Evolutionary conservation across 2,888 invertebrate species (phyloP).

Genomic region (Nomada fabriciana): DNA sequence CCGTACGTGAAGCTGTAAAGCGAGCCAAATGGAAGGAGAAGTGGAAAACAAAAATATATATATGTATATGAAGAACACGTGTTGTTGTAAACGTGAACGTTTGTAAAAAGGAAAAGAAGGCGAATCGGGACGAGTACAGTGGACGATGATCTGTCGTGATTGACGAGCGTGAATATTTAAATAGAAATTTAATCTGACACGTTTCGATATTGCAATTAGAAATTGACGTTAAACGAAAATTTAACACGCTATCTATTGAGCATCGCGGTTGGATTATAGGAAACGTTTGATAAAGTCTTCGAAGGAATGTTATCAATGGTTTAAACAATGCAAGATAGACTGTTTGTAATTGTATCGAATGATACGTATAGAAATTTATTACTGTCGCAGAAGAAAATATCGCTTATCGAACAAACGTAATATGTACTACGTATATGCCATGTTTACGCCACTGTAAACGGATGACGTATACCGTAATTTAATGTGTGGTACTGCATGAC

Average conservation of each 20-base stretch:
- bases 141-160: conserved; percentile 42
- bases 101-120: conserved; percentile 29
- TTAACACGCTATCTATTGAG: not conserved
- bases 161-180: not conserved
- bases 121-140: conserved; percentile 24
- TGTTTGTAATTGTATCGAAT: no score
- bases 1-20: conserved; percentile 50
- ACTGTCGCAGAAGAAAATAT: not conserved
- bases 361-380: no score
- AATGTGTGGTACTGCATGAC: not conserved
- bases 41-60: not conserved
- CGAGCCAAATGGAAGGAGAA: conserved; percentile 13
- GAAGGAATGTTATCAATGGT: not conserved
- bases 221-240: not conserved
- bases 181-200: not conserved
- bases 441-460: not conserved
- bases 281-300: not conserved
- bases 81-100: conserved; percentile 60
- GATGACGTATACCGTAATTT: not conserved
- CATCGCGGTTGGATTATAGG: not conserved
- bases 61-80: conserved; percentile 18
- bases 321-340: no score
- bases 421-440: no score
- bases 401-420: not conserved
- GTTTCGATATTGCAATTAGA: not conserved